A percentile compares a stretch with the other conserved stretches of the same genome.
These are phyloP conservation scores for Phania funesta DNA, from an alignment of 2,888 invertebrate genomes.

Conservation along the genomic window DNA sequence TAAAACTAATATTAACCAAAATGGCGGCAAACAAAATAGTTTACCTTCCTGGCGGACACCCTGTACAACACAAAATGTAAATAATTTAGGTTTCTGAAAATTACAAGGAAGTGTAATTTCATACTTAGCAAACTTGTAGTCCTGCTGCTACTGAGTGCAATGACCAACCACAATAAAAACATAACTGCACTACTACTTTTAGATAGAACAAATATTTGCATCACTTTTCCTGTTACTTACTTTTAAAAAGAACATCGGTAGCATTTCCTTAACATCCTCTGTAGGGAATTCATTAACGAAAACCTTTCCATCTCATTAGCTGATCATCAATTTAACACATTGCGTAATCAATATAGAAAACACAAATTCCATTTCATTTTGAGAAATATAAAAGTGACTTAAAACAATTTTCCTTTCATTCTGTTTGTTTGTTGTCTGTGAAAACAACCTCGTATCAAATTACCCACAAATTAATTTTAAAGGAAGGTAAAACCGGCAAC, in stretches of 20 bases:
- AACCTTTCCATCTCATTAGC: conserved; percentile 13
- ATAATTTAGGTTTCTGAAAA: neutral
- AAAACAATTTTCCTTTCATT: conserved; percentile 12
- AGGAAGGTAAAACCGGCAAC: conserved; percentile 55
- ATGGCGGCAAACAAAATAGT: no score
- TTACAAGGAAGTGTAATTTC: conserved; percentile 2
- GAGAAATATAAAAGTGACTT: conserved; percentile 42
- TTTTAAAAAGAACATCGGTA: neutral
- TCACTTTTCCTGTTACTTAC: conserved; percentile 17
- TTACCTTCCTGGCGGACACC: no score
- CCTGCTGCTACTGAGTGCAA: neutral
- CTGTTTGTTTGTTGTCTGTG: conserved; percentile 23
- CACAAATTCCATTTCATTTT: conserved; percentile 11
- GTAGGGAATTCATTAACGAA: neutral
- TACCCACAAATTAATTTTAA: conserved; percentile 60
- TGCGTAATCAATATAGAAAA: conserved; percentile 49
- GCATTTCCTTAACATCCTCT: conserved; percentile 6
- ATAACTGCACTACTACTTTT: conserved; percentile 39
- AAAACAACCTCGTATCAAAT: conserved; percentile 39
- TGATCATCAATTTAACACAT: conserved; percentile 43
- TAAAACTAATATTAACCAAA: no score
- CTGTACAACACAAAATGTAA: no score
- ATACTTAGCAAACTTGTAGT: neutral
- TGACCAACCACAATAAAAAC: neutral
- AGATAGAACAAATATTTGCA: no score